These are phyloP conservation scores for Leguminivora glycinivorella DNA, from an alignment of 1,140 invertebrate species.

Conservation along the genomic window DNA sequence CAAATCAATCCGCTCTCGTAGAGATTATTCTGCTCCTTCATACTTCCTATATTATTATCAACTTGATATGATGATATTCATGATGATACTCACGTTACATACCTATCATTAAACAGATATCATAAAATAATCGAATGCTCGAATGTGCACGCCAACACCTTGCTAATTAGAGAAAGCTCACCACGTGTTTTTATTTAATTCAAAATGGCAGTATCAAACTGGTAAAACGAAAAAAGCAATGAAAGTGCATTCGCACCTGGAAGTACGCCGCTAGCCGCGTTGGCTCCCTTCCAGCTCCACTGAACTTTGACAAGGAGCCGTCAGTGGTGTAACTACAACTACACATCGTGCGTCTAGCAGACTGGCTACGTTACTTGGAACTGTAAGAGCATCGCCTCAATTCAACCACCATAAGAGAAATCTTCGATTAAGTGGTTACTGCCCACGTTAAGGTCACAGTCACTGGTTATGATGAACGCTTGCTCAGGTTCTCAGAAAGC, in stretches of 20 bases:
- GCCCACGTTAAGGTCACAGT: neutral
- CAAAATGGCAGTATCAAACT: neutral
- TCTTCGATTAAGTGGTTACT: neutral
- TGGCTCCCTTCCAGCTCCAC: constrained; percentile 70
- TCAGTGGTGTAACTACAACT: constrained; percentile 38
- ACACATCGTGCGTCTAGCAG: constrained; percentile 14
- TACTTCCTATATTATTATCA: too few relatives aligned
- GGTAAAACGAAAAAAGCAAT: constrained; percentile 40
- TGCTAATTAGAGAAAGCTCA: constrained; percentile 40
- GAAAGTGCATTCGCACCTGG: constrained; percentile 57
- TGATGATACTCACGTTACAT: too few relatives aligned
- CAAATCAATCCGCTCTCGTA: too few relatives aligned
- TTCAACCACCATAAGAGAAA: neutral
- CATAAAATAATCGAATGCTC: too few relatives aligned
- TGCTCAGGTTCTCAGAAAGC: too few relatives aligned
- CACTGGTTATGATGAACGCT: too few relatives aligned
- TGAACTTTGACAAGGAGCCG: constrained; percentile 72
- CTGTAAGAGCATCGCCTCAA: neutral
- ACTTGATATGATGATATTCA: too few relatives aligned
- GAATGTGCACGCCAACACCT: too few relatives aligned
- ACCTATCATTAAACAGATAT: too few relatives aligned
- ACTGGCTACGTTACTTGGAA: too few relatives aligned
- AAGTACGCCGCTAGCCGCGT: constrained; percentile 58
- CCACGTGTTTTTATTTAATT: constrained; percentile 33
- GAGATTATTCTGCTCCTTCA: too few relatives aligned